phyloP scores from a whole-genome alignment of 1,140 invertebrate species.

The Phymastichus coffea region DNA sequence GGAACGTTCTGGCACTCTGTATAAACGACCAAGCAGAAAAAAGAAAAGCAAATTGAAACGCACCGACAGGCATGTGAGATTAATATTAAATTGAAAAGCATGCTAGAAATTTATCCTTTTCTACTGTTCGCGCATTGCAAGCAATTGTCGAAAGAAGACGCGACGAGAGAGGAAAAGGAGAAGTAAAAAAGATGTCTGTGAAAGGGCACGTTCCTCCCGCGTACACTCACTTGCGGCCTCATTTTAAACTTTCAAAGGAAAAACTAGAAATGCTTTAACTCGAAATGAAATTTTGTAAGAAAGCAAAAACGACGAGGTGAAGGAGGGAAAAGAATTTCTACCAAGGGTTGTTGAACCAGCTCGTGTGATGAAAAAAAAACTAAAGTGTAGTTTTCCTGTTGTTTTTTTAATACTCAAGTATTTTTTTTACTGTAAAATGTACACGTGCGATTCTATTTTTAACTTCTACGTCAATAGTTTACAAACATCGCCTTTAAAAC shows the following conservation, averaged over 20 bases:
- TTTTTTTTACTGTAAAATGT: too few relatives aligned
- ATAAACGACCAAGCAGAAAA: too few relatives aligned
- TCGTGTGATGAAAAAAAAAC: too few relatives aligned
- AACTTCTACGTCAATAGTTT: too few relatives aligned
- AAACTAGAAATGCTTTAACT: constrained; percentile 46
- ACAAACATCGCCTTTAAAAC: too few relatives aligned
- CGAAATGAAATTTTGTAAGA: constrained; percentile 47
- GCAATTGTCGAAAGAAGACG: background rate
- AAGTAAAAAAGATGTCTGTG: background rate
- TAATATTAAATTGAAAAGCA: constrained; percentile 21
- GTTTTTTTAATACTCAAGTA: too few relatives aligned
- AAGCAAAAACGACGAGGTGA: constrained; percentile 25
- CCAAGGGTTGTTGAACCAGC: too few relatives aligned
- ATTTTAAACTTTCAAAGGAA: constrained; percentile 45
- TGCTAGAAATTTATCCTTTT: background rate
- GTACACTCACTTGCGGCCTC: constrained; percentile 30
- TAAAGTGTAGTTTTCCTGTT: too few relatives aligned
- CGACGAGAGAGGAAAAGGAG: background rate
- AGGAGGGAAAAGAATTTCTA: too few relatives aligned
- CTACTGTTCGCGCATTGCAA: background rate
- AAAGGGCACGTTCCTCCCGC: background rate
- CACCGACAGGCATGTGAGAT: constrained; percentile 2
- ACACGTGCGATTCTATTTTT: too few relatives aligned
- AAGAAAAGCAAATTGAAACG: too few relatives aligned
- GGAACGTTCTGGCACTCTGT: too few relatives aligned